Base-by-base conservation (phyloP, 2,888 invertebrate species). In the Drosophila aldrichi region DNA sequence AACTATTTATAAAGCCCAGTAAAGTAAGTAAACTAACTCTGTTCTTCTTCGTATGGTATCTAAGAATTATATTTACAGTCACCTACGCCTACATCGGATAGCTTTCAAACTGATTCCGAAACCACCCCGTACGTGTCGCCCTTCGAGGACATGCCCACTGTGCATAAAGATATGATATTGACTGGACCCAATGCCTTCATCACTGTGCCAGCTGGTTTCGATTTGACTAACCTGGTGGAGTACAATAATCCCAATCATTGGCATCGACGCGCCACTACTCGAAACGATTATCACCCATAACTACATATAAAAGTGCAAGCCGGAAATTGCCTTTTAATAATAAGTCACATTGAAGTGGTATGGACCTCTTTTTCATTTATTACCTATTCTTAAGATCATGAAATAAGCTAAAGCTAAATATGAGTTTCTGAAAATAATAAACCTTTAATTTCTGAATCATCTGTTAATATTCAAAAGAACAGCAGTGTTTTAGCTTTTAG, bases 241-340 rank as follows among this genome's bases (percentile, higher is more conserved):
- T 73, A 59, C 9, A 81, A 73, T 2, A 16, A 82, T 54, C 70
- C 80, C 8, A 81, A 82, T 68, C 82, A 84, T 51, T 82, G 84
- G 84, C 65, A 76, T 43, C 59, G 63, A 2, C 80, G 80, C 8
- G 2, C 18, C 25, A 72, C 57, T 36, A 78, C 78, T 9, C 66
- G 52, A n/a, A 12, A 51, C 32, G 61, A 74, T 48, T 12, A 5
- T 14, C 18, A n/a, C 4, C 64, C 73, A 0, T 77, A 65, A 62
- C n/a, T 18, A 10, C 1, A 2, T 2, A 5, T 12, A 14, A 5
- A 12, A 25, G 3, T 61, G 60, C 44, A 62, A 66, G 14, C 63
- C 38, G 44, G 22, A 46, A 36, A 46, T 66, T 66, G 58, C 56
- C 58, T 12, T 54, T 51, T 57, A 36, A 25, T 54, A 66, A 38